These are phyloP conservation scores for Isurus oxyrinchus DNA, from an alignment of 2,113 vertebrate species.

Conservation along the genomic window DNA sequence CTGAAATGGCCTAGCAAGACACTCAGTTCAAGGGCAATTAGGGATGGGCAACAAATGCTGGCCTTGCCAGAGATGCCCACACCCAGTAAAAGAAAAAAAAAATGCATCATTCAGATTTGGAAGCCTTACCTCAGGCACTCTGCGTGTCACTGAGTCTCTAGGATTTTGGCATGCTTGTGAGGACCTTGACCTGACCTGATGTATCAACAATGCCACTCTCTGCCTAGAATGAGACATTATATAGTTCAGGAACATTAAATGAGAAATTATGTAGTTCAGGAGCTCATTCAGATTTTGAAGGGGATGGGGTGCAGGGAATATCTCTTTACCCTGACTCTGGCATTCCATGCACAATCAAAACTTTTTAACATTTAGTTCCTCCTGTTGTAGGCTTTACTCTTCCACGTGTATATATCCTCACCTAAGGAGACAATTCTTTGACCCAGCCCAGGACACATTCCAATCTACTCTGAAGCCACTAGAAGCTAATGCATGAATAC, in stretches of 20 bases:
- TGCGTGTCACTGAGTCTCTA: too few species aligned
- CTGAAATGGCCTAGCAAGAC: too few species aligned
- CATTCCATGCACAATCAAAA: background rate
- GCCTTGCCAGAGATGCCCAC: too few species aligned
- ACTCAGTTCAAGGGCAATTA: too few species aligned
- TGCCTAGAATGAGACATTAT: too few species aligned
- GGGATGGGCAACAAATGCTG: too few species aligned
- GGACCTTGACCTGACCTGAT: background rate
- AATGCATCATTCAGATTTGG: background rate
- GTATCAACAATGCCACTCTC: background rate
- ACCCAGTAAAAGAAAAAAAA: too few species aligned
- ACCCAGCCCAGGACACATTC: too few species aligned
- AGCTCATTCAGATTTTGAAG: background rate
- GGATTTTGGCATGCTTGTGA: background rate
- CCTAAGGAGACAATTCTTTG: background rate
- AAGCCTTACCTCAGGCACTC: background rate
- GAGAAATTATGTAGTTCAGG: background rate
- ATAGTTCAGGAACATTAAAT: too few species aligned
- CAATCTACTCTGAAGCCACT: too few species aligned
- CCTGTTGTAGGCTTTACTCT: background rate
- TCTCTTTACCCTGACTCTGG: background rate
- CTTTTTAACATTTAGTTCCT: too few species aligned
- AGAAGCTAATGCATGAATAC: too few species aligned
- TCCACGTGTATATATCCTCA: background rate
- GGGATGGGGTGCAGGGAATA: background rate